phyloP scores from a whole-genome alignment of 2,888 invertebrate species.

The Hydroisotoma schaefferi region DNA sequence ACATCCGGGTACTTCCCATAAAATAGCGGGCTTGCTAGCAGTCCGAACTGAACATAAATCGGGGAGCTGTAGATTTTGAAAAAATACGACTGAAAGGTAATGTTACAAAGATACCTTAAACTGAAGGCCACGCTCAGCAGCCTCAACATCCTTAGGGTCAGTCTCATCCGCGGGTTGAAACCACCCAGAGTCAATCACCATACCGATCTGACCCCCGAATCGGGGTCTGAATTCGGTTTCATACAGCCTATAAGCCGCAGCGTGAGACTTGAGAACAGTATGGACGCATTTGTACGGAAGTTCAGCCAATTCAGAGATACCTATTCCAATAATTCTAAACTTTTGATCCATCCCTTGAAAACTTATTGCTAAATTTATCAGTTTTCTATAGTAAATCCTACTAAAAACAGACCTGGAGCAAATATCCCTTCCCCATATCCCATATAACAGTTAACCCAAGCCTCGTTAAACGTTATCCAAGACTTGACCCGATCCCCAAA shows the following conservation, averaged over 20 bases:
- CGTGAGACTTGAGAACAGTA: slow-evolving; percentile 41
- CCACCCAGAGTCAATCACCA: slow-evolving; percentile 31
- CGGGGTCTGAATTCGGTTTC: slow-evolving; percentile 44
- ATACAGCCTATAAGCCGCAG: slow-evolving; percentile 51
- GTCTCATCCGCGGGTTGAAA: slow-evolving; percentile 28
- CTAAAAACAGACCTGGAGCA: slow-evolving; percentile 51
- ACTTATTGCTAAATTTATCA: neutral
- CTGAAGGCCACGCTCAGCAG: slow-evolving; percentile 44
- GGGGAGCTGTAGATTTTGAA: neutral
- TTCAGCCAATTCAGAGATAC: slow-evolving; percentile 8
- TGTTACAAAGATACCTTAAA: slow-evolving; percentile 40
- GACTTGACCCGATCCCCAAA: slow-evolving; percentile 45
- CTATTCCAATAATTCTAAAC: neutral
- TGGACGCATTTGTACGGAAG: slow-evolving; percentile 49
- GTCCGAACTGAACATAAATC: slow-evolving; percentile 50
- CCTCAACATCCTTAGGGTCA: slow-evolving; percentile 33
- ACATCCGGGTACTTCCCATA: slow-evolving; percentile 50
- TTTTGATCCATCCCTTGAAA: neutral
- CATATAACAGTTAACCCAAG: slow-evolving; percentile 35
- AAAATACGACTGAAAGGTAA: neutral
- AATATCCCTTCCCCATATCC: slow-evolving; percentile 31
- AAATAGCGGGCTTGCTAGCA: slow-evolving; percentile 50
- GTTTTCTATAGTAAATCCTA: neutral
- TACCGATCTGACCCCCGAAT: slow-evolving; percentile 30
- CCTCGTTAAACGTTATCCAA: slow-evolving; percentile 48